Conservation (phyloP, 2,888 invertebrate genomes). For the Pollenia griseotomentosa region DNA sequence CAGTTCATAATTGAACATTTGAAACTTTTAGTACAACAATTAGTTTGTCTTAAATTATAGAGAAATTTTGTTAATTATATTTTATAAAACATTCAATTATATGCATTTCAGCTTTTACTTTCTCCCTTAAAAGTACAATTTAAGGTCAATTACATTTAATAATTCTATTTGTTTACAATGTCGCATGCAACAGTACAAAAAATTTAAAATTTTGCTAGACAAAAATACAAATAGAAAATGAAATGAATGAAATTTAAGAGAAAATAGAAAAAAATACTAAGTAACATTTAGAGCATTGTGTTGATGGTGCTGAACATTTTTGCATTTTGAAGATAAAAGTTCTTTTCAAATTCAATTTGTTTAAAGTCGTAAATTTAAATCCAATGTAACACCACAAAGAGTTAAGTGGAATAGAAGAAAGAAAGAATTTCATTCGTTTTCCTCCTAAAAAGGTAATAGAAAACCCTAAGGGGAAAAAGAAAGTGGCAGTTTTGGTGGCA, state of each 20-base stretch:
- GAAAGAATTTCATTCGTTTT: background rate
- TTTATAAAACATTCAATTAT: too few relatives aligned
- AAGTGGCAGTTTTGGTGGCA: slow-evolving; percentile 54
- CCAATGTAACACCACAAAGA: slow-evolving; percentile 13
- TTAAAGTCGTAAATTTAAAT: slow-evolving; percentile 41
- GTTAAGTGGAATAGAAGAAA: background rate
- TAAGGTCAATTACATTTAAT: too few relatives aligned
- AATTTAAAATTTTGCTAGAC: too few relatives aligned
- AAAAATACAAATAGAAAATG: background rate
- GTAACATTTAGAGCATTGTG: slow-evolving; percentile 38
- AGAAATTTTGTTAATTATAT: too few relatives aligned
- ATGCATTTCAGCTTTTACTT: too few relatives aligned
- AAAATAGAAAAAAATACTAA: background rate
- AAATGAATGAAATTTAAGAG: background rate
- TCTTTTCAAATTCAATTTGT: slow-evolving; percentile 56
- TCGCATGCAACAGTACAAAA: too few relatives aligned
- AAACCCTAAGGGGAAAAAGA: background rate
- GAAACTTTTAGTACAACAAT: too few relatives aligned
- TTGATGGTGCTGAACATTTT: slow-evolving; percentile 17
- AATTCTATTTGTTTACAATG: too few relatives aligned
- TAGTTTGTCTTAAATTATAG: too few relatives aligned
- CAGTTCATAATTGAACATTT: too few relatives aligned
- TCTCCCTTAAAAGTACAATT: too few relatives aligned
- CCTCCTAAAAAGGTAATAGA: slow-evolving; percentile 7
- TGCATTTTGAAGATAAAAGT: slow-evolving; percentile 56